phyloP scores from a whole-genome alignment of 2,888 invertebrate genomes.

The Syritta pipiens region DNA sequence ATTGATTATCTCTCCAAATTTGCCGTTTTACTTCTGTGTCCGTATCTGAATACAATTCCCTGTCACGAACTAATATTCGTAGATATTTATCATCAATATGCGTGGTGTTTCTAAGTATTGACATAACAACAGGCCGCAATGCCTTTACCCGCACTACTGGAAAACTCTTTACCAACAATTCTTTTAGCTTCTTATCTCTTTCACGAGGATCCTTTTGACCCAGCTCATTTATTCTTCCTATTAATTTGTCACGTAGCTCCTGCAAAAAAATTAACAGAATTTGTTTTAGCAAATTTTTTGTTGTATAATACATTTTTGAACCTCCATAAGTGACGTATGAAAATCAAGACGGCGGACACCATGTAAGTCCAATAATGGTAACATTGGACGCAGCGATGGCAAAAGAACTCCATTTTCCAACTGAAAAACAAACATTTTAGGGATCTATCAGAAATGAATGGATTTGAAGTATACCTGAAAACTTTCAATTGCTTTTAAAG shows the following conservation, averaged over 20 bases:
- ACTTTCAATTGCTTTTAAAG: slow-evolving; percentile 98
- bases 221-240: slow-evolving; percentile 90
- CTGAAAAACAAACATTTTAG: slow-evolving; percentile 80
- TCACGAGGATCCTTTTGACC: slow-evolving; percentile 80
- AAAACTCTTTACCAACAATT: slow-evolving; percentile 94
- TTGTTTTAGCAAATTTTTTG: too few species aligned
- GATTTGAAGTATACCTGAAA: slow-evolving; percentile 85
- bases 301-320: too few species aligned
- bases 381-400: slow-evolving; percentile 95
- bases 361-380: slow-evolving; percentile 96
- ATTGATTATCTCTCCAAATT: slow-evolving; percentile 99
- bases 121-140: slow-evolving; percentile 95
- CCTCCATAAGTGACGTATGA: slow-evolving; percentile 94
- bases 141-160: slow-evolving; percentile 95
- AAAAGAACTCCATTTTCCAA: slow-evolving; percentile 94
- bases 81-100: slow-evolving; percentile 95
- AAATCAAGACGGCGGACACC: slow-evolving; percentile 95
- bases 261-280: slow-evolving; percentile 40
- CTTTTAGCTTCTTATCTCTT: slow-evolving; percentile 91
- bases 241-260: slow-evolving; percentile 85
- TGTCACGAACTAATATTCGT: slow-evolving; percentile 87
- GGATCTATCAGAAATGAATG: neutral
- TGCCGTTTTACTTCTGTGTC: slow-evolving; percentile 98
- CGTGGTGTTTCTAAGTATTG: slow-evolving; percentile 94
- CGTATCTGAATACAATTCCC: slow-evolving; percentile 94